These are phyloP conservation scores for Meteorus sp. DNA, from an alignment of 1,140 invertebrate species.

Conservation along the genomic window DNA sequence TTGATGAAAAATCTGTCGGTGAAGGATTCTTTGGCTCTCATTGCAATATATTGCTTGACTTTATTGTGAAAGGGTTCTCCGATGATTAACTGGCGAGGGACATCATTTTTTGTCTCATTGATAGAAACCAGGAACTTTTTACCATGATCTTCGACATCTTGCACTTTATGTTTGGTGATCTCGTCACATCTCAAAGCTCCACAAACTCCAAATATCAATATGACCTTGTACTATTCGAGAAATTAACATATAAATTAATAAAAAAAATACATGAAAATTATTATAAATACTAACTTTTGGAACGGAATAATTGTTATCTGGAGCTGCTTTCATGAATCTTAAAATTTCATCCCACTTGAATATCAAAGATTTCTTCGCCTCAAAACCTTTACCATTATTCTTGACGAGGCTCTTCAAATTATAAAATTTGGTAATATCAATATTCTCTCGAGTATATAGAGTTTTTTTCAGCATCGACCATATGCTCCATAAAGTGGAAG, in stretches of 20 bases:
- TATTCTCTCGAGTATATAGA: neutral
- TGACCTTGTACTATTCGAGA: conserved; percentile 19
- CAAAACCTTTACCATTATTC: neutral
- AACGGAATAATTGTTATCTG: conserved; percentile 19
- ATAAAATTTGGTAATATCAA: neutral
- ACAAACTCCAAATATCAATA: conserved; percentile 28
- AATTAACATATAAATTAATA: conserved; percentile 2
- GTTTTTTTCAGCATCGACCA: neutral
- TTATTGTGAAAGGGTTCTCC: neutral
- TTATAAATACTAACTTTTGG: conserved; percentile 16
- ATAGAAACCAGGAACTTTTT: neutral
- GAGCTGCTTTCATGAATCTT: neutral
- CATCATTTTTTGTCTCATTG: neutral
- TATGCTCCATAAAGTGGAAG: neutral
- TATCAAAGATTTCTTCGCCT: neutral
- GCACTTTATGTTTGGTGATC: conserved; percentile 23
- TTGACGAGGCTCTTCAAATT: neutral
- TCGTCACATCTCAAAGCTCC: conserved; percentile 31
- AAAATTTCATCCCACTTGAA: neutral
- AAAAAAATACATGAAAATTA: conserved; percentile 12
- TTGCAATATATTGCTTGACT: neutral
- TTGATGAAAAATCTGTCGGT: conserved; percentile 23
- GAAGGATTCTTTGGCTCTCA: neutral
- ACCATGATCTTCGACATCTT: conserved; percentile 9
- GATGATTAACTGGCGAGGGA: neutral